Conservation (phyloP, 1,140 invertebrate species). For the Metaphire vulgaris region DNA sequence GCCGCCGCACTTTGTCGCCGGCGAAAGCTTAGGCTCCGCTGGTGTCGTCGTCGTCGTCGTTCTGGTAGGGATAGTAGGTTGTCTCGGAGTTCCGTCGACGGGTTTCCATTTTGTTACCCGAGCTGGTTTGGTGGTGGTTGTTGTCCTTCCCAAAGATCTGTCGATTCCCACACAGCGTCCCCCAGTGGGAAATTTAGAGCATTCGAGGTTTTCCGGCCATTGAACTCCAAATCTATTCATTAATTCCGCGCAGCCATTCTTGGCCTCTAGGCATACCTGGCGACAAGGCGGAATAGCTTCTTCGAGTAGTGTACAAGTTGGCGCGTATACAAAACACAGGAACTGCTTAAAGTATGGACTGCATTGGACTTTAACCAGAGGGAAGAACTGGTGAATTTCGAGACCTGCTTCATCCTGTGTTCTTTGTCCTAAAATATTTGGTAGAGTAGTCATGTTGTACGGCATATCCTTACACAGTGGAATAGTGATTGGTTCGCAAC, state of each 20-base stretch:
- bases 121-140: no score
- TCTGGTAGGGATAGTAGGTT: no score
- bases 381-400: conserved; percentile 87
- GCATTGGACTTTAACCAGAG: conserved; percentile 92
- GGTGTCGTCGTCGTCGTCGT: no score
- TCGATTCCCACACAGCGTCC: conserved; percentile 80
- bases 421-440: conserved; percentile 83
- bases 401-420: conserved; percentile 90
- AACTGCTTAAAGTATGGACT: conserved; percentile 90
- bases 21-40: no score
- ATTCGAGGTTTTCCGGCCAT: conserved; percentile 90
- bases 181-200: conserved; percentile 76
- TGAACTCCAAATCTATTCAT: conserved; percentile 87
- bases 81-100: no score
- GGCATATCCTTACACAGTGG: conserved; percentile 79
- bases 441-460: conserved; percentile 94
- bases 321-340: conserved; percentile 89
- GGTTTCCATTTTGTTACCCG: no score
- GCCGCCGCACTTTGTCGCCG: no score
- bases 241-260: conserved; percentile 73
- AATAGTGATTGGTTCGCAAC: conserved; percentile 84
- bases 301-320: conserved; percentile 79
- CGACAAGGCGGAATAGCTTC: conserved; percentile 83
- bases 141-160: no score
- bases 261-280: conserved; percentile 53